Percentiles rank a stretch among this genome's conserved stretches.
Conservation (phyloP, 2,113 vertebrate species). For the Periophthalmodon schlosseri region DNA sequence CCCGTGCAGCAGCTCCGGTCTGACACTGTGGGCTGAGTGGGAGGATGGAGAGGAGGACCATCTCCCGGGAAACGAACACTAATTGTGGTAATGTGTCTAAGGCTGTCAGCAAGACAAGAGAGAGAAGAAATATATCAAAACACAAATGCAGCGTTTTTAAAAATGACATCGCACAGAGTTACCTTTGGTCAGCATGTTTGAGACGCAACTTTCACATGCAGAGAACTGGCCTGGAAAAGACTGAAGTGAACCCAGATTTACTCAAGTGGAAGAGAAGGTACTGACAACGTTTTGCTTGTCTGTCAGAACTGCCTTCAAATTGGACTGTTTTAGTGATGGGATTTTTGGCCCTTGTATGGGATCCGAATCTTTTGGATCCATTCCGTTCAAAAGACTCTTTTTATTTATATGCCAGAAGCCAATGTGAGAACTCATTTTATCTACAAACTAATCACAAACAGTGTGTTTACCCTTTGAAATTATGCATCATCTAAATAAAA, state of each 20-base stretch:
- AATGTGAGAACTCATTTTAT: no score
- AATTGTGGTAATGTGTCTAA: conserved; percentile 50
- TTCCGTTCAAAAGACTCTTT: no score
- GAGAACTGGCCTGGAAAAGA: conserved; percentile 32
- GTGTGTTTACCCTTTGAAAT: no score
- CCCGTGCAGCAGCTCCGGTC: not conserved
- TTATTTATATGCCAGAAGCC: no score
- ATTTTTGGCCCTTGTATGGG: no score
- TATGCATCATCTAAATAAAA: no score
- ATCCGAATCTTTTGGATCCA: no score
- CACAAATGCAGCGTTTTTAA: conserved; percentile 48
- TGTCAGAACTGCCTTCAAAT: not conserved
- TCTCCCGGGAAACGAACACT: conserved; percentile 32
- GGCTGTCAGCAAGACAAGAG: conserved; percentile 23
- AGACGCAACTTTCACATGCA: conserved; percentile 15
- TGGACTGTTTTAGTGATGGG: no score
- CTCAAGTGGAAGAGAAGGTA: no score
- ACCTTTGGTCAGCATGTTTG: conserved; percentile 52
- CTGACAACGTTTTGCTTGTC: no score
- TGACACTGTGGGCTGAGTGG: conserved; percentile 27
- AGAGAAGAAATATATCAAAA: conserved; percentile 12
- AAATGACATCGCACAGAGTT: conserved; percentile 26
- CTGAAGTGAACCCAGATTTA: no score
- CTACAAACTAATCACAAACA: no score
- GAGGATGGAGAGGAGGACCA: conserved; percentile 7